A percentile compares a stretch with the other conserved stretches of the same genome.
phyloP scores from a whole-genome alignment of 2,797 vertebrate genomes.

The Sitta carolinensis region DNA sequence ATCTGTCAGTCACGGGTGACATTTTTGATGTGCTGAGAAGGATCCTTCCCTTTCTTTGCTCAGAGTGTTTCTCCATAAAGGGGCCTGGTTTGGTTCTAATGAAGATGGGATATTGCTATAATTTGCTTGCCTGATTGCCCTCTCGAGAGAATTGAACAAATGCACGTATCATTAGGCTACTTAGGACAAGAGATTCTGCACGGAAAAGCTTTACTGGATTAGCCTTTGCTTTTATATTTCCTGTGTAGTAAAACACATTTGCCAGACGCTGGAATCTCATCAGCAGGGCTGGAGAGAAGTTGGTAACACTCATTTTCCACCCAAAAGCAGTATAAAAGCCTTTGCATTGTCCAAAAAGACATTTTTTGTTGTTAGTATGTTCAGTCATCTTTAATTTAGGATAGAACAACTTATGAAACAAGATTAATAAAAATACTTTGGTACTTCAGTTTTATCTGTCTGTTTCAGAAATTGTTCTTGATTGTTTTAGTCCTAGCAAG shows the following conservation, averaged over 20 bases:
- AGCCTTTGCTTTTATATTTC: conserved; percentile 9
- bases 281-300: neutral
- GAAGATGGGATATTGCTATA: neutral
- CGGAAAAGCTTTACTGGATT: neutral
- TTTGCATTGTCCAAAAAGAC: conserved; percentile 4
- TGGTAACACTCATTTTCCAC: neutral
- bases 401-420: conserved; percentile 12
- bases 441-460: conserved; percentile 24
- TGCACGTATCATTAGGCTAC: neutral
- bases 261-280: neutral
- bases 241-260: neutral
- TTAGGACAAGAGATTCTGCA: conserved; percentile 11
- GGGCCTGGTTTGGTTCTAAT: neutral
- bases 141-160: neutral
- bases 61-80: neutral
- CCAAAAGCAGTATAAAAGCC: neutral
- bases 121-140: conserved; percentile 14
- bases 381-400: conserved; percentile 23
- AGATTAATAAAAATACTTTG: conserved; percentile 50
- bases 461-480: neutral
- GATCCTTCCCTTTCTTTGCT: neutral
- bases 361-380: neutral
- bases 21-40: neutral
- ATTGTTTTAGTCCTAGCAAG: conserved; percentile 33
- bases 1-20: neutral